Evolutionary conservation across 2,888 invertebrate genomes (phyloP).

Genomic region (Drosophila lacicola): DNA sequence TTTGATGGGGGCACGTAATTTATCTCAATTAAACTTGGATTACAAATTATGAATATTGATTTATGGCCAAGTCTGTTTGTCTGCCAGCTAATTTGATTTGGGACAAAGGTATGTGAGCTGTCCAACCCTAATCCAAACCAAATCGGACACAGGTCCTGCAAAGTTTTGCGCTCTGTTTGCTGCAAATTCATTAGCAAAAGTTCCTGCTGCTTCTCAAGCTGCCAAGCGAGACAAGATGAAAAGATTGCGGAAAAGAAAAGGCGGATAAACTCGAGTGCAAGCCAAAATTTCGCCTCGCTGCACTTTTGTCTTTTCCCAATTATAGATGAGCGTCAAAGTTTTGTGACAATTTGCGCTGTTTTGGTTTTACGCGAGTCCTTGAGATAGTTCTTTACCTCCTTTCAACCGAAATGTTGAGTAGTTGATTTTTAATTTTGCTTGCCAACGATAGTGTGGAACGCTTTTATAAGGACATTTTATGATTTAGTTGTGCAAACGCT

Average conservation of each 20-base stretch:
- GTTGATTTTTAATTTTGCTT: slow-evolving; percentile 53
- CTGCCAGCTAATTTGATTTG: slow-evolving; percentile 36
- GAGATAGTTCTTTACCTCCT: slow-evolving; percentile 13
- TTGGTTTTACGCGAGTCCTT: slow-evolving; percentile 40
- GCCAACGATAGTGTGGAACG: slow-evolving; percentile 11
- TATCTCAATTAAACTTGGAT: slow-evolving; percentile 67
- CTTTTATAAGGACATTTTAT: slow-evolving; percentile 30
- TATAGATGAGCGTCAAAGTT: slow-evolving; percentile 62
- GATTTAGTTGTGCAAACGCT: slow-evolving; percentile 35
- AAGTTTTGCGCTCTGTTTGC: slow-evolving; percentile 16
- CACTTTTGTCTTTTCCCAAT: slow-evolving; percentile 66
- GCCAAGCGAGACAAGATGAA: slow-evolving; percentile 16
- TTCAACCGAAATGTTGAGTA: slow-evolving; percentile 24
- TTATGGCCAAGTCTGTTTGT: slow-evolving; percentile 29
- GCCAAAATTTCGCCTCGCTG: slow-evolving; percentile 35
- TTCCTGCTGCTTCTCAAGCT: slow-evolving; percentile 14
- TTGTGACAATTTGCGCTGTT: slow-evolving; percentile 51
- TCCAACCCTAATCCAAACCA: slow-evolving; percentile 18
- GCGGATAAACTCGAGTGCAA: slow-evolving; percentile 23
- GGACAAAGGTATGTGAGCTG: slow-evolving; percentile 34
- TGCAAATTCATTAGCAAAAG: slow-evolving; percentile 46
- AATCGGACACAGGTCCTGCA: slow-evolving; percentile 1
- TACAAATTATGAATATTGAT: slow-evolving; percentile 72
- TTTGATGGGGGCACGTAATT: slow-evolving; percentile 43
- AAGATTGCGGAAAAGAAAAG: slow-evolving; percentile 29